Base-by-base conservation (phyloP, 2,113 vertebrate genomes). In the Hypomesus transpacificus region DNA sequence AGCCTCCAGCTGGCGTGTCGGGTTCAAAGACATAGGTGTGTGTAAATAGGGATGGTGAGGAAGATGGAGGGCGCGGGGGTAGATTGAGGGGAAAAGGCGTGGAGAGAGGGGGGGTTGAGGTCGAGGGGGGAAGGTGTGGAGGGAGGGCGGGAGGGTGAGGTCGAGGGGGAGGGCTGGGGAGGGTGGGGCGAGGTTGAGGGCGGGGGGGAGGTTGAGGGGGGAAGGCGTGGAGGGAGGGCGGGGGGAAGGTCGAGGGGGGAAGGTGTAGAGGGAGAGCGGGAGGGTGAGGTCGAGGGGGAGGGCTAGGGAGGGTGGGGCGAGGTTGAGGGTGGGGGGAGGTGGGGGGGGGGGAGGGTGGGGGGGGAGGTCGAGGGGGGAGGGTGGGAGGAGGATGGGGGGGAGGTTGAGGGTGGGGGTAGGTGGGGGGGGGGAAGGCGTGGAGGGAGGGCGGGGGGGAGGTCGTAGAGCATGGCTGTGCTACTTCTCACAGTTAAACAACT, bases 401-500 rank as follows among this genome's bases (percentile, higher is more conserved):
- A n/a, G 52, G 50, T 21, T 3, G 74, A 74, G 75, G 73, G 80
- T 80, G n/a, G n/a, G n/a, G n/a, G n/a, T n/a, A n/a, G n/a, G n/a
- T n/a, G n/a, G n/a, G n/a, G n/a, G n/a, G n/a, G n/a, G n/a, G 81
- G 21, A 80, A 70, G 73, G 70, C 69, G 9, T 67, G 64, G 54
- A 2, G 3, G 66, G 50, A 13, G 53, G 51, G 82, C 83, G 79
- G 82, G 86, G 82, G 86, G 58, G 80, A 80, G 67, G 78, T 4
- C 3, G 70, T 71, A 73, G 73, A 71, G 69, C 75, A 56, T 14
- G 6, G 54, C 24, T 56, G 53, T 81, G 88, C 82, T 78, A 87
- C 83, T 89, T 89, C 71, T 91, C 71, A 76, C 89, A 87, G 76
- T 75, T 83, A 89, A 86, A 89, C 85, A 76, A 61, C 73, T 85